Percentiles rank a stretch among this genome's conserved stretches.
phyloP scores from a whole-genome alignment of 2,797 vertebrate genomes.

The Neoniphon sammara region DNA sequence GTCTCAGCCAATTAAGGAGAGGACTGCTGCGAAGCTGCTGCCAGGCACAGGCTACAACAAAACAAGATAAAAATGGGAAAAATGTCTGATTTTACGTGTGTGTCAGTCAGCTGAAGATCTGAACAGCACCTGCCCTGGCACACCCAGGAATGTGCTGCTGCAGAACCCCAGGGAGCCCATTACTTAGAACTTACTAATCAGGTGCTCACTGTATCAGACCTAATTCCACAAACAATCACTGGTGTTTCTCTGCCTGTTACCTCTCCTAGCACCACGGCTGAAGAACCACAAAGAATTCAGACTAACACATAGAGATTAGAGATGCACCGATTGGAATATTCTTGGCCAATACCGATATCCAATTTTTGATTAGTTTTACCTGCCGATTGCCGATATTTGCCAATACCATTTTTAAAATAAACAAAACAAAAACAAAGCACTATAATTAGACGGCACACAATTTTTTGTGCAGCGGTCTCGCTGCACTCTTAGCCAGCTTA shows the following conservation, averaged over 20 bases:
- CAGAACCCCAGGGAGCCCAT: neutral
- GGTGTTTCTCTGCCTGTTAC: neutral
- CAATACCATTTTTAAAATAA: too few relatives aligned
- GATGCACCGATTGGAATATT: too few relatives aligned
- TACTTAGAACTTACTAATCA: conserved; percentile 7
- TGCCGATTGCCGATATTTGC: too few relatives aligned
- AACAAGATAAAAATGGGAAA: conserved; percentile 33
- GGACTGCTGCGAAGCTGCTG: conserved; percentile 48
- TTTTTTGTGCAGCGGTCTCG: too few relatives aligned
- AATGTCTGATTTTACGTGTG: conserved; percentile 30
- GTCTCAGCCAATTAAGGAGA: conserved; percentile 58
- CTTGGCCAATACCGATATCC: too few relatives aligned
- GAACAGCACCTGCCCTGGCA: conserved; percentile 43
- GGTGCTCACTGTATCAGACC: neutral
- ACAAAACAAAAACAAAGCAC: too few relatives aligned
- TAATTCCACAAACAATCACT: neutral
- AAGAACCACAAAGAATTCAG: neutral
- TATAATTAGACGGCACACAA: too few relatives aligned
- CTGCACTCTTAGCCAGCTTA: too few relatives aligned
- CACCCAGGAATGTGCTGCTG: conserved; percentile 6
- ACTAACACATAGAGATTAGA: neutral
- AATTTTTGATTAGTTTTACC: too few relatives aligned
- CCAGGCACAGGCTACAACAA: conserved; percentile 50
- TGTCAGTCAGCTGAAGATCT: conserved; percentile 41
- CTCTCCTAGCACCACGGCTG: neutral